Base-by-base conservation (phyloP, 2,797 vertebrate species). In the Diglossa cyanea region DNA sequence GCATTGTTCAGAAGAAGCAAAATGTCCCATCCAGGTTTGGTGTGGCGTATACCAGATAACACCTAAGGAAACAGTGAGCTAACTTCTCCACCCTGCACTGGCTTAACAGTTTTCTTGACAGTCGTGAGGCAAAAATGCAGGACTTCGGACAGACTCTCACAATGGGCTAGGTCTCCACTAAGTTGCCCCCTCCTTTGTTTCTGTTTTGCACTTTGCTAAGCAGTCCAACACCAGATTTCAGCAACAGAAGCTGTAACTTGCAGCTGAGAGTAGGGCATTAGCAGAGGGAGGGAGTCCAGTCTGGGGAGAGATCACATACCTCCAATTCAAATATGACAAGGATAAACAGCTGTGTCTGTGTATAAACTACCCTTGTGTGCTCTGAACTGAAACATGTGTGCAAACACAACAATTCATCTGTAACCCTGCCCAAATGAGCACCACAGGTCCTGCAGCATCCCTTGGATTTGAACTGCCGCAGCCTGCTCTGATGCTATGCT, bases 321-420 rank as follows among this genome's bases (percentile, higher is more conserved):
- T 79, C 25, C 23, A 40, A 42, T 9, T 35, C 50, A 53, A 57
- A 73, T 26, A 8, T 0, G 7, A 35, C 17, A 8, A 24, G 15
- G 51, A 42, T 37, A 44, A 66, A 24, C 7, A 74, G 13, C 8
- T 35, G 6, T 21, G 28, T 28, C 44, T 50, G 17, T 1, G 0
- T 42, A 17, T 25, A 42, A 53, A 13, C 28, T 12, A 11, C 11
- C 30, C 9, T 50, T 28, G 40, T 61, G 40, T 25, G 5, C 1
- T 66, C 33, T 79, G 47, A 45, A 40, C 35, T 58, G n/a, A 73
- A 66, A 63, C 18, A 8, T 16, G 33, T 20, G 30, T 3, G 1
- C 19, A 39, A 23, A 39, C 0, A 0, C 10, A n/a, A 13, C 2
- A 0, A 12, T 39, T 47, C 7, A 2, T 30, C 33, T 68, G 31